Percentiles rank a stretch among this genome's conserved stretches.
Evolutionary conservation across 2,113 vertebrate genomes (phyloP).

Genomic region (Tachysurus fulvidraco): DNA sequence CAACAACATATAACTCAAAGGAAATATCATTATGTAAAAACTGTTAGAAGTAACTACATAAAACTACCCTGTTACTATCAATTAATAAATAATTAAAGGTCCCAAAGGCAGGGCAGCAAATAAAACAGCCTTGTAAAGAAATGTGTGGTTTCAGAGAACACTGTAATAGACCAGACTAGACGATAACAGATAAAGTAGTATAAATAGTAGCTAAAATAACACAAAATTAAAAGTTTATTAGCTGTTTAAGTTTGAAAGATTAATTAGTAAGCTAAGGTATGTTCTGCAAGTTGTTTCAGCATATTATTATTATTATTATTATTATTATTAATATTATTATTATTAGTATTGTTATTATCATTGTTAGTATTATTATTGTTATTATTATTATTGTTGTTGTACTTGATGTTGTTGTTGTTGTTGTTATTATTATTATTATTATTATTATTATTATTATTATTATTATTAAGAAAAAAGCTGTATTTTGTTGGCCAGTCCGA

Average conservation of each 20-base stretch:
- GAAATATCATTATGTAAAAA: not conserved
- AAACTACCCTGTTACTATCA: not conserved
- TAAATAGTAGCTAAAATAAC: not conserved
- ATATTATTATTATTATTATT: not conserved
- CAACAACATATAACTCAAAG: not conserved
- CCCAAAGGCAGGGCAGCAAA: not conserved
- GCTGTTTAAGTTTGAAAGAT: not conserved
- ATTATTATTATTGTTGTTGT: no score
- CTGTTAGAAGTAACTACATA: not conserved
- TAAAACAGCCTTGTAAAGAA: not conserved
- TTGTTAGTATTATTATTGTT: no score
- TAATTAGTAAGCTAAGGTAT: not conserved
- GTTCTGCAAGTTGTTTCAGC: not conserved
- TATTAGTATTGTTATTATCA: no score
- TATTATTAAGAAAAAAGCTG: not conserved
- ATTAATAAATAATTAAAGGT: not conserved
- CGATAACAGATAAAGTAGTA: no score
- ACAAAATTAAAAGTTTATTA: not conserved
- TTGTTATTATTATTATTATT: no score
- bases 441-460: no score
- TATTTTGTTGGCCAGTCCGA: not conserved
- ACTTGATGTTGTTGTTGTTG: no score
- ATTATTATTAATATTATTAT: no score
- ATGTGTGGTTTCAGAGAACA: not conserved
- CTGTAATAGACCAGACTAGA: not conserved